Percentiles rank a stretch among this genome's conserved stretches.
These are phyloP conservation scores for Hesperophylax magnus DNA, from an alignment of 1,140 invertebrate genomes.

Conservation along the genomic window DNA sequence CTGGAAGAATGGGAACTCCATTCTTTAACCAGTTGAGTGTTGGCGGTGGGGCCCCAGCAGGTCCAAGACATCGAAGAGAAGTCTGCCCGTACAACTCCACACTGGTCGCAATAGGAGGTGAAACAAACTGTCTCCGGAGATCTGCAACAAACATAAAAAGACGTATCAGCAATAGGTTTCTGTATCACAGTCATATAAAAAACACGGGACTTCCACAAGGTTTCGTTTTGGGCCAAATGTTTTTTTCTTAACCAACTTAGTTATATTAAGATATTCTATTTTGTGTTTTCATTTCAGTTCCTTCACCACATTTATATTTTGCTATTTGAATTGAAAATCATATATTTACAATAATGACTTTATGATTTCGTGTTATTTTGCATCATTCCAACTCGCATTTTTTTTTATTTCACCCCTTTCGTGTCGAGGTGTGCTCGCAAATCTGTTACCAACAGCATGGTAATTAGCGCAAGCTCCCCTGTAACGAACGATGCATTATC, in stretches of 20 bases:
- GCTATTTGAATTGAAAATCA: no score
- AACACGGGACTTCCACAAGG: no score
- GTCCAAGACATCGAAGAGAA: slow-evolving; percentile 91
- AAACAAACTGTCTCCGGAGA: slow-evolving; percentile 88
- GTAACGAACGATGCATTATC: slow-evolving; percentile 38
- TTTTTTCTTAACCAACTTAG: no score
- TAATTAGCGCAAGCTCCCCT: slow-evolving; percentile 33
- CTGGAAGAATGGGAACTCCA: slow-evolving; percentile 75
- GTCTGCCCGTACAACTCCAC: slow-evolving; percentile 89
- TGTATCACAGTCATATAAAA: no score
- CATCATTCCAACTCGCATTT: neutral
- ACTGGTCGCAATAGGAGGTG: slow-evolving; percentile 85
- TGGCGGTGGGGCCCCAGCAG: slow-evolving; percentile 88
- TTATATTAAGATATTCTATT: no score
- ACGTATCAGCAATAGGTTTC: no score
- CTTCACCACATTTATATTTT: no score
- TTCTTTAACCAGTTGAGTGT: slow-evolving; percentile 88
- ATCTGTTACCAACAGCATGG: slow-evolving; percentile 40
- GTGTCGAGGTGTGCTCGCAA: slow-evolving; percentile 29
- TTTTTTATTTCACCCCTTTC: neutral
- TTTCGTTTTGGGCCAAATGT: no score
- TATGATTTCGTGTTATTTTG: neutral
- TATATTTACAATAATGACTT: no score
- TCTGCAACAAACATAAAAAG: slow-evolving; percentile 68
- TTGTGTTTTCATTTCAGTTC: no score